These are phyloP conservation scores for Martes martes DNA, from an alignment of 2,113 vertebrate species.

Conservation along the genomic window DNA sequence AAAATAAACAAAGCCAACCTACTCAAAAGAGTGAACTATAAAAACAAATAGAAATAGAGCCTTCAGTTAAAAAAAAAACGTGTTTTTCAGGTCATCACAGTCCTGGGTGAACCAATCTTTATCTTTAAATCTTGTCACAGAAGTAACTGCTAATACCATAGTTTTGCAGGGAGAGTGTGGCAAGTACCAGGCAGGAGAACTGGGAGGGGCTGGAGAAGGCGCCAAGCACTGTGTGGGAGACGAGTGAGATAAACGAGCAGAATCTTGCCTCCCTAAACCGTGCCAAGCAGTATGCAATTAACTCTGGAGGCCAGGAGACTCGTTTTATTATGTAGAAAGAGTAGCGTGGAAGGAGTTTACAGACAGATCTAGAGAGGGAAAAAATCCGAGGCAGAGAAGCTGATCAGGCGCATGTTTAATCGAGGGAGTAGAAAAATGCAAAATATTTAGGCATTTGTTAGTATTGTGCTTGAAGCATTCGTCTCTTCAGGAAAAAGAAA, in stretches of 20 bases:
- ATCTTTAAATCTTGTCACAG: background rate
- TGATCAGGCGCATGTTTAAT: constrained; percentile 23
- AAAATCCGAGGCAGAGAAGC: background rate
- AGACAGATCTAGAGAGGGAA: constrained; percentile 17
- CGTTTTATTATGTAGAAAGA: background rate
- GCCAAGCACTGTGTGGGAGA: rapidly evolving
- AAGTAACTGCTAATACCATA: background rate
- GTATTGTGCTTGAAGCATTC: background rate
- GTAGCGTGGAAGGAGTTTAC: background rate
- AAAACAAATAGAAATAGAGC: background rate
- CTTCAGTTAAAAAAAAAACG: background rate
- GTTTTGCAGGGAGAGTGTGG: background rate
- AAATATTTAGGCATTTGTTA: constrained; percentile 40
- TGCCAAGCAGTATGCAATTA: background rate
- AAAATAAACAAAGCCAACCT: constrained; percentile 23
- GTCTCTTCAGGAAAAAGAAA: constrained; percentile 16
- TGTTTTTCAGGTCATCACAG: background rate
- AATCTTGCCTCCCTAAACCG: rapidly evolving
- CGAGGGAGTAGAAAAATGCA: constrained; percentile 18
- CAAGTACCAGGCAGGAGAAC: background rate
- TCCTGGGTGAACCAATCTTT: background rate
- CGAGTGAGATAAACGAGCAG: background rate
- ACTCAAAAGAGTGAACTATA: constrained; percentile 8
- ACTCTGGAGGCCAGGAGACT: background rate
- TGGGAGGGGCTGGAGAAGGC: background rate